Percentiles rank a stretch among this genome's conserved stretches.
phyloP scores from a whole-genome alignment of 2,888 invertebrate genomes.

The Cryptocephalus moraei region DNA sequence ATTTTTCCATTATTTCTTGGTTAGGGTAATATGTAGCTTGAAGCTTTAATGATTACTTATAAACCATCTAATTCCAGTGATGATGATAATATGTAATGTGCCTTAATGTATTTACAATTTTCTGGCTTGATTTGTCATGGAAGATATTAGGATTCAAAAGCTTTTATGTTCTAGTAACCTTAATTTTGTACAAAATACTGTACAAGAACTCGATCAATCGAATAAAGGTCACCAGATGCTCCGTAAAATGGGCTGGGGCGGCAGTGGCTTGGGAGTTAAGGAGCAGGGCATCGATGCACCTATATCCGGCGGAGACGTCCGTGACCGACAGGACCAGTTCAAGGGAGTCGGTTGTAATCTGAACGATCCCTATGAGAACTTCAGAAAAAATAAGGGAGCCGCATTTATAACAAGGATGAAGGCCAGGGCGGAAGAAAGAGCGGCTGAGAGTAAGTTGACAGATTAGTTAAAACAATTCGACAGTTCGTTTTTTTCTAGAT shows the following conservation, averaged over 20 bases:
- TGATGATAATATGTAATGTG: background rate
- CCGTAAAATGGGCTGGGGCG: slow-evolving; percentile 98
- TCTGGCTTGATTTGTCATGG: slow-evolving; percentile 3
- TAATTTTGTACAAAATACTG: slow-evolving; percentile 19
- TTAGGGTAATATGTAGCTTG: no score
- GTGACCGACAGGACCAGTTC: slow-evolving; percentile 88
- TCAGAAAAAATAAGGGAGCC: slow-evolving; percentile 91
- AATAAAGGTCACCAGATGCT: slow-evolving; percentile 97
- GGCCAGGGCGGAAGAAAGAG: slow-evolving; percentile 70
- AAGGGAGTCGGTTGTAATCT: slow-evolving; percentile 88
- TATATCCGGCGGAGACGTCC: slow-evolving; percentile 80
- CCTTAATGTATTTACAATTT: background rate
- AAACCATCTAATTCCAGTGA: no score
- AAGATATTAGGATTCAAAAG: background rate
- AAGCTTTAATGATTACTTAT: no score
- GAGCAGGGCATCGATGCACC: slow-evolving; percentile 96
- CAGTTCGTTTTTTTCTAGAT: background rate
- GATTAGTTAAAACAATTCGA: slow-evolving; percentile 3
- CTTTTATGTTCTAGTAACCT: slow-evolving; percentile 16
- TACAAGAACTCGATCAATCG: slow-evolving; percentile 65
- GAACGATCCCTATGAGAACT: slow-evolving; percentile 94
- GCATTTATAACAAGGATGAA: slow-evolving; percentile 92
- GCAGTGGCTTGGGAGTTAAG: slow-evolving; percentile 84
- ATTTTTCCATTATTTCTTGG: no score
- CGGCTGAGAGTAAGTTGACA: slow-evolving; percentile 38